Base-by-base conservation (phyloP, 2,797 vertebrate species). In the Chromis chromis region DNA sequence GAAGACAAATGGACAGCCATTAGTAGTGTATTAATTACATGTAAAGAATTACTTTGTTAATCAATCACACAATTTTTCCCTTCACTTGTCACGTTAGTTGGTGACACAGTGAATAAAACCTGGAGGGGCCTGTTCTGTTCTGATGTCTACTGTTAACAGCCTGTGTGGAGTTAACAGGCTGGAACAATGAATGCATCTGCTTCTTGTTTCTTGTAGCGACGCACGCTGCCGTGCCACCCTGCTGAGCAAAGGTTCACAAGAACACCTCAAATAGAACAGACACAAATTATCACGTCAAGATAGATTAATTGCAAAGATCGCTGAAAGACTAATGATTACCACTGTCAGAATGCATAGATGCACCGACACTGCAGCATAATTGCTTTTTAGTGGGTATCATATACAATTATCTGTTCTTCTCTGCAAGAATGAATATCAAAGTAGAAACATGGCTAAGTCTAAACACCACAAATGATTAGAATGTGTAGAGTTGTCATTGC, bases 11-110 rank as follows among this genome's bases (percentile, higher is more conserved):
- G 92, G 90, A 78, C 76, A 70, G 83, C 88, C 90, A 92, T 94
- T 93, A 91, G 92, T 90, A 88, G 91, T 90, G 87, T 94, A 95
- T 95, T 95, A 95, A 95, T 96, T 95, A 94, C 94, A 94, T 92
- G 91, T 92, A 89, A 88, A 83, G 90, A 90, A 94, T 93, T 75
- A 93, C 92, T 94, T 91, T 92, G 79, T 94, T 92, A 93, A 94
- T 95, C 92, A 94, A 95, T 95, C 94, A 94, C 86, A 86, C 81
- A 49, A 91, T 94, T 89, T 74, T 80, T 73, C 86, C 82, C 78
- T 83, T 66, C 78, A 79, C 91, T 93, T 93, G 94, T 94, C 94
- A 93, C 39, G 52, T 70, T 73, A 84, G 91, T 88, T 87, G 77
- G 82, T 85, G 86, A 87, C 90, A 93, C 88, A 85, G 83, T 78